Base-by-base conservation (phyloP, 2,113 vertebrate genomes). In the Bos indicus region DNA sequence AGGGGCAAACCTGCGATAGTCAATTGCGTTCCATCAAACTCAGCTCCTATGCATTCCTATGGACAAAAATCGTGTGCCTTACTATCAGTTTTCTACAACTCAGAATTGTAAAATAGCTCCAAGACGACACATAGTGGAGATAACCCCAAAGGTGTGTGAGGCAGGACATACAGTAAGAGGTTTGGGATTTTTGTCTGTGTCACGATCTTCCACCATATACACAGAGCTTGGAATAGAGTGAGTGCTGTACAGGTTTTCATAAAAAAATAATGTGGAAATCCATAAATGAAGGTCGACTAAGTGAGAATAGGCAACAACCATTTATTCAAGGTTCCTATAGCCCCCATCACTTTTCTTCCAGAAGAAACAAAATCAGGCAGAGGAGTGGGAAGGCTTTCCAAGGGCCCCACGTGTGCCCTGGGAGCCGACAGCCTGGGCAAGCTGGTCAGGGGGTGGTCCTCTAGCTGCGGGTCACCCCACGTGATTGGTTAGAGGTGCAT, bases 91-190 rank as follows among this genome's bases (percentile, higher is more conserved):
- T 23, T 74, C 59, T 28, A 46, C 48, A 43, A 13, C 4, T 48
- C 36, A 40, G 25, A 21, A 51, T 3, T 23, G 33, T 56, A 3
- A 81, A 46, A 25, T 5, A 43, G 30, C 62, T 78, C 84, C 5
- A 40, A 40, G 78, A n/a, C 8, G 36, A 23, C 60, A 16, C 10
- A 4, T 25, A 33, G 54, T 40, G 17, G 33, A 64, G 71, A 23
- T 33, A 4, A 6, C 11, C 28, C 28, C 36, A 8, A 21, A 60
- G 30, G 9, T 3, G 3, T 0, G 3, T 30, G 9, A 2, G 67
- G 3, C 16, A 19, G 25, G 25, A 33, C 14, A 1, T 4, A 1
- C 13, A 0, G 19, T 13, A 7, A 16, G 4, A 17, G 26, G n/a
- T 2, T 1, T 16, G 57, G 74, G 48, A 3, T 23, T 10, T 51